Evolutionary conservation across 2,113 vertebrate genomes (phyloP).

Genomic region (Cryptomyrus ogoouensis): DNA sequence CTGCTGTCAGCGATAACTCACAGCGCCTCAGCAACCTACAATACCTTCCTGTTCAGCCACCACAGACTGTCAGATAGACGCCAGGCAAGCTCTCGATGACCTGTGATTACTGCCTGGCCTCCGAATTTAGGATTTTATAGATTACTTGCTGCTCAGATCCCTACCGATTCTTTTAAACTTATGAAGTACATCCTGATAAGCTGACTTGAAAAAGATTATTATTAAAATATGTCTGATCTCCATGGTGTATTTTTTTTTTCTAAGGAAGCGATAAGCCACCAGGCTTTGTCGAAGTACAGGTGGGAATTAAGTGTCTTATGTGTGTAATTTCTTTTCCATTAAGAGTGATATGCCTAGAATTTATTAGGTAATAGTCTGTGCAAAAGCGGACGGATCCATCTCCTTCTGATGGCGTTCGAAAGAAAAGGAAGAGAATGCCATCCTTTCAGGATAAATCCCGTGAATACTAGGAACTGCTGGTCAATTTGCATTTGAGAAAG

Average conservation of each 20-base stretch:
- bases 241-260: neutral
- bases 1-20: neutral
- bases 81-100: neutral
- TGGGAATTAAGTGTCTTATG: neutral
- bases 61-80: neutral
- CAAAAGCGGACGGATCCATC: neutral
- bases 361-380: neutral
- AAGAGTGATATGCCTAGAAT: neutral
- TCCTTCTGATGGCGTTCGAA: neutral
- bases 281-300: constrained; percentile 6
- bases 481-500: neutral
- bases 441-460: neutral
- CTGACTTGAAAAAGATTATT: neutral
- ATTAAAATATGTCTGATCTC: neutral
- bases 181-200: neutral
- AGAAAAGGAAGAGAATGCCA: neutral
- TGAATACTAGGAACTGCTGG: too few species aligned
- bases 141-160: neutral
- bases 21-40: neutral
- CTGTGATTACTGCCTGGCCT: neutral
- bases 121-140: neutral
- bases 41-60: neutral
- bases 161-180: neutral
- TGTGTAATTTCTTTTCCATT: constrained; percentile 2
- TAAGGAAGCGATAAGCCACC: neutral